Evolutionary conservation across 2,113 vertebrate species (phyloP).

Genomic region (Bagarius yarrelli): DNA sequence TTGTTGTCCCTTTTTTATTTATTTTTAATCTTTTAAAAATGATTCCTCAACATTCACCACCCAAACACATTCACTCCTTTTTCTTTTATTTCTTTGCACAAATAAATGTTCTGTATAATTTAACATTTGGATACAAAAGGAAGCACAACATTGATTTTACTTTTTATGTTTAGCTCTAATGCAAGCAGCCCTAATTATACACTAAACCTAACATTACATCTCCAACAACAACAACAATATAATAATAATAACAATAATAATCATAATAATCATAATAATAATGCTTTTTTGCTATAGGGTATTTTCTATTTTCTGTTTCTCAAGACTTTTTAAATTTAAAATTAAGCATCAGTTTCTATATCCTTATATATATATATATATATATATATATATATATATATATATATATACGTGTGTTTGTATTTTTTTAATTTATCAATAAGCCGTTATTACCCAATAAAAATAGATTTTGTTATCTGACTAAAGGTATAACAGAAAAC

Average conservation of each 20-base stretch:
- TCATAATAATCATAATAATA: too few relatives aligned
- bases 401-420: too few relatives aligned
- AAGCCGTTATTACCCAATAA: background rate
- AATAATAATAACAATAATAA: too few relatives aligned
- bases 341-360: too few relatives aligned
- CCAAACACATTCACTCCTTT: too few relatives aligned
- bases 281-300: too few relatives aligned
- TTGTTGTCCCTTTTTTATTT: background rate
- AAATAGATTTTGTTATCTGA: slow-evolving; percentile 61
- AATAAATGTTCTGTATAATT: background rate
- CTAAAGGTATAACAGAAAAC: slow-evolving; percentile 63
- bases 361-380: too few relatives aligned
- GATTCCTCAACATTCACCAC: too few relatives aligned
- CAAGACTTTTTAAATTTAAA: too few relatives aligned
- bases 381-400: too few relatives aligned
- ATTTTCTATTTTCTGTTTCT: too few relatives aligned
- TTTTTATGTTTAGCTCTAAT: background rate
- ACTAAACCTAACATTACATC: background rate
- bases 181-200: background rate
- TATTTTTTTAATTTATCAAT: background rate
- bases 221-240: too few relatives aligned
- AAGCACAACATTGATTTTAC: background rate
- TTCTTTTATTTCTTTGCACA: background rate
- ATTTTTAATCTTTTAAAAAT: background rate
- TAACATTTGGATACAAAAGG: background rate